Evolutionary conservation across 2,888 invertebrate species (phyloP), one percentile per base, ranked within the genome.

Genomic region (Tenthredo scrophulariae): DNA sequence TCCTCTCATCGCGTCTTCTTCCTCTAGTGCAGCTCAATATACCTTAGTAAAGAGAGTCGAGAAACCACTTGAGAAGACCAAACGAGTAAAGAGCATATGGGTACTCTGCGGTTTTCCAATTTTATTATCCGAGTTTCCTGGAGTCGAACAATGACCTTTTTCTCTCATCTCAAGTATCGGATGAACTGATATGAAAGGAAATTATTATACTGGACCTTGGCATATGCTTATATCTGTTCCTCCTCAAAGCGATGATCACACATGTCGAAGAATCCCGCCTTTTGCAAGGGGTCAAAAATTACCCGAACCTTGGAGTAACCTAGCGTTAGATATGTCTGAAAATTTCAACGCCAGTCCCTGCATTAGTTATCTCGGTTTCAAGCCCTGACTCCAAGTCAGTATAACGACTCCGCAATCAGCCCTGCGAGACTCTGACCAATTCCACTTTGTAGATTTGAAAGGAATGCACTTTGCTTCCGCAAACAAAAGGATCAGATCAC

Each of bases 391-490:
- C 37, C 22, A 54, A 54, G 18, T 54, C 9, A 46, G 26, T 26
- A n/a, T 5, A 46, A 37, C 33, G 15, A 33, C 33, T 18, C 72
- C 10, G 40, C 40, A 43, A 70, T 70, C 40, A 7, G 18, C n/a
- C 0, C 70, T 22, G 40, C 4, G 15, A 13, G 9, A 22, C 77
- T 77, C 18, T 15, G n/a, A 74, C 40, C 50, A 29, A 62, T 33
- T 15, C 50, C 80, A 80, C 67, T 70, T 65, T 67, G 22, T n/a
- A 67, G 67, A 67, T 83, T 46, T 83, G 7, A 50, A 65, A 83
- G 83, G 83, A 83, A 83, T 83, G 83, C 83, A 83, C 83, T 83
- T 83, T 83, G 83, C 67, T 83, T 83, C 83, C 67, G 83, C 80
- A 58, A 62, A 80, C 80, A 80, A 62, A 58, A 65, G 65, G 29